A percentile compares a stretch with the other conserved stretches of the same genome.
phyloP scores from a whole-genome alignment of 2,888 invertebrate genomes.

The Ischnura elegans region DNA sequence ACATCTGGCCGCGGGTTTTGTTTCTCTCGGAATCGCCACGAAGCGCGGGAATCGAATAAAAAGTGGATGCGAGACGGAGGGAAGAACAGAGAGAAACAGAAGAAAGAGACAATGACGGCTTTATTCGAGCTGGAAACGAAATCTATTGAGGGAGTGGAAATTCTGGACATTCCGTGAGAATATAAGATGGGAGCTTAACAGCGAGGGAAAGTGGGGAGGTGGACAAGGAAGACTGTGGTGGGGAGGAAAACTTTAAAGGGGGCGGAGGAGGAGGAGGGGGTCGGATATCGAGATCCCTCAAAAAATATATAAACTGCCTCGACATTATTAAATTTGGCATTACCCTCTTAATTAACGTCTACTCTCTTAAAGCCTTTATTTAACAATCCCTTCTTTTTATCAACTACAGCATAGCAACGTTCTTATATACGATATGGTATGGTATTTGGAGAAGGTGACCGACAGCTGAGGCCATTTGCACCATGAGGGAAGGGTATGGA shows the following conservation, averaged over 20 bases:
- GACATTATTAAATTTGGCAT: too few relatives aligned
- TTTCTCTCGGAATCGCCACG: neutral
- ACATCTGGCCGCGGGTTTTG: neutral
- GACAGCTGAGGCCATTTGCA: too few relatives aligned
- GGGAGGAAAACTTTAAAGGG: neutral
- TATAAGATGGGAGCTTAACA: slow-evolving; percentile 6
- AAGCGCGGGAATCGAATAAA: neutral
- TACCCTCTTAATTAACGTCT: too few relatives aligned
- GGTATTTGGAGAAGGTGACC: too few relatives aligned
- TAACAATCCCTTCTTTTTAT: too few relatives aligned
- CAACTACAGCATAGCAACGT: too few relatives aligned
- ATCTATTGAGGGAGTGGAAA: slow-evolving; percentile 17
- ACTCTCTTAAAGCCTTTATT: too few relatives aligned
- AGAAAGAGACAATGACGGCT: slow-evolving; percentile 38
- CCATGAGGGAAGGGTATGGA: too few relatives aligned
- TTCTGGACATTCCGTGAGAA: slow-evolving; percentile 52
- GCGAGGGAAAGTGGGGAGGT: neutral
- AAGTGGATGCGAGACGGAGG: neutral
- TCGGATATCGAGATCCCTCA: too few relatives aligned
- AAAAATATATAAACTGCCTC: too few relatives aligned
- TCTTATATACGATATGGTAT: too few relatives aligned
- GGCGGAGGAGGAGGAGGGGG: too few relatives aligned
- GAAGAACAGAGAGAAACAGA: neutral
- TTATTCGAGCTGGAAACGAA: slow-evolving; percentile 26
- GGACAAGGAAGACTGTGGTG: neutral